Conservation (phyloP, 1,140 invertebrate species). For the Zaprionus lachaisei region DNA sequence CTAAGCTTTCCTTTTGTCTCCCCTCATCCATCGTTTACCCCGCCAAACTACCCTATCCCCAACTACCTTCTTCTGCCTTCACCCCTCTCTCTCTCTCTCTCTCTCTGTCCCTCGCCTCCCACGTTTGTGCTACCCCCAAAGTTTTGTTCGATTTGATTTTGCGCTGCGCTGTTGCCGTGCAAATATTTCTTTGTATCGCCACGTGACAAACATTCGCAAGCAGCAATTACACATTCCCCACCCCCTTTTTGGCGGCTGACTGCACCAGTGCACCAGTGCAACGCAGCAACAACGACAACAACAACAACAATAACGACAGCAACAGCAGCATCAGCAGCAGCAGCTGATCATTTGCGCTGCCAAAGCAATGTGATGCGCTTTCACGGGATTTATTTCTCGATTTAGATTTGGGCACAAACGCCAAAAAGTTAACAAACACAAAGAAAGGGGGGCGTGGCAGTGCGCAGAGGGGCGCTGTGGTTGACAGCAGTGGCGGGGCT, state of each 20-base stretch:
- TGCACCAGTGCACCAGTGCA: not conserved
- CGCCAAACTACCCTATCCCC: not conserved
- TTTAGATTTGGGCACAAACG: constrained; percentile 8
- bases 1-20: not conserved
- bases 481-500: not conserved
- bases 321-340: not conserved
- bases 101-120: not conserved
- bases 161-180: constrained; percentile 31
- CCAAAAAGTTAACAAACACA: constrained; percentile 4
- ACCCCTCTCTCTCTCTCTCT: not conserved
- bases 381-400: constrained; percentile 8
- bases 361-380: constrained; percentile 11
- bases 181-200: constrained; percentile 27
- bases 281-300: not conserved
- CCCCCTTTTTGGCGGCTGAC: not conserved
- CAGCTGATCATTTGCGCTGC: constrained; percentile 9
- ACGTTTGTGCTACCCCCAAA: not conserved
- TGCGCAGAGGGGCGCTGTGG: not conserved
- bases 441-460: not conserved
- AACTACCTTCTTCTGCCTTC: not conserved
- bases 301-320: too few relatives aligned
- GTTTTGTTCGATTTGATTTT: constrained; percentile 7
- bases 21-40: too few relatives aligned
- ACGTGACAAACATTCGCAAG: constrained; percentile 38
- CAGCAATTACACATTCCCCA: constrained; percentile 7